Conservation (phyloP, 1,140 invertebrate genomes). For the Pseudomyrmex gracilis region DNA sequence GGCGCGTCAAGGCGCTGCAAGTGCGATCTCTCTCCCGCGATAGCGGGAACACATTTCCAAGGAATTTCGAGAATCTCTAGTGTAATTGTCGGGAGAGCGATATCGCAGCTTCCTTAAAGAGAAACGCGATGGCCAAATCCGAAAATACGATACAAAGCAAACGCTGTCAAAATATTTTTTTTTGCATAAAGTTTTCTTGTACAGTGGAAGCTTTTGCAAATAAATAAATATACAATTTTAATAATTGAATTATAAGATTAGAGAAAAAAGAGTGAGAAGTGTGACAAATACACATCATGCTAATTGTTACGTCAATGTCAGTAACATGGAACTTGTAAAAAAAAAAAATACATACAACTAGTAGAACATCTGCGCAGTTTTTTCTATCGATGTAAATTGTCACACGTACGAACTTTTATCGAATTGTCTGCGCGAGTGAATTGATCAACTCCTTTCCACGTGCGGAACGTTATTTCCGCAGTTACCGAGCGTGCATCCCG, state of each 20-base stretch:
- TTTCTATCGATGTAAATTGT: not conserved
- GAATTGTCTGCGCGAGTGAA: not conserved
- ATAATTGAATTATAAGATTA: too few species aligned
- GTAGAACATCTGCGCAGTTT: not conserved
- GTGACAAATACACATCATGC: too few species aligned
- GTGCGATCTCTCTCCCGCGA: not conserved
- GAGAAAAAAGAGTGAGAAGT: too few species aligned
- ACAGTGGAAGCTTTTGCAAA: too few species aligned
- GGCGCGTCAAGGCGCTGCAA: constrained; percentile 16
- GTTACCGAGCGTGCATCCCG: not conserved
- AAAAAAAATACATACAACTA: not conserved
- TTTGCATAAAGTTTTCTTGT: not conserved
- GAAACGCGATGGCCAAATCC: not conserved
- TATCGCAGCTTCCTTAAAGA: not conserved
- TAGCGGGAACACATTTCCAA: not conserved
- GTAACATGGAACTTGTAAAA: too few species aligned
- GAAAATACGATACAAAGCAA: not conserved
- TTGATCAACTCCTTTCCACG: not conserved
- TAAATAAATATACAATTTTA: too few species aligned
- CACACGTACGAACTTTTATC: not conserved
- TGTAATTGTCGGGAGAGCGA: not conserved
- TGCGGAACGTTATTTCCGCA: not conserved
- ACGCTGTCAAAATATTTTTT: not conserved
- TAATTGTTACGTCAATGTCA: too few species aligned
- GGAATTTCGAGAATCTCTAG: constrained; percentile 29